A percentile compares a stretch with the other conserved stretches of the same genome.
phyloP scores from a whole-genome alignment of 1,140 invertebrate species.

The Scylla paramamosain region DNA sequence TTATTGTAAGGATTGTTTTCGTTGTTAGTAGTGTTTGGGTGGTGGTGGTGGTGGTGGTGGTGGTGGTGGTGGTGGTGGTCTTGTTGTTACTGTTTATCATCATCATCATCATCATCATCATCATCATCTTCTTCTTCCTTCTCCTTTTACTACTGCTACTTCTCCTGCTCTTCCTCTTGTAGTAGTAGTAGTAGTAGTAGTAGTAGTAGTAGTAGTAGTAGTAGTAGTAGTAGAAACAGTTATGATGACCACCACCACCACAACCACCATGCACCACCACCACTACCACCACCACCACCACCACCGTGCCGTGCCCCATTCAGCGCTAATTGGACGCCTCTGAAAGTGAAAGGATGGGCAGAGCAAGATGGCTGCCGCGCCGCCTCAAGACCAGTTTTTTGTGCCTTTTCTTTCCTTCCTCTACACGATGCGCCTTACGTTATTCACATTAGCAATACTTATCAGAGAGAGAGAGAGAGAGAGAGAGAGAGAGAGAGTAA shows the following conservation, averaged over 20 bases:
- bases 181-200: constrained; percentile 23
- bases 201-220: background rate
- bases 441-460: background rate
- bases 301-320: background rate
- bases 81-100: no score
- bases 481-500: no score
- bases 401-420: background rate
- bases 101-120: no score
- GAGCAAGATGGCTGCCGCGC: background rate
- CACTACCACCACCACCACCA: no score
- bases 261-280: no score
- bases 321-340: background rate
- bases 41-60: no score
- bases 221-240: background rate
- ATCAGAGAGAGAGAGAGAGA: background rate
- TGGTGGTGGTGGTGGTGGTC: background rate
- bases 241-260: no score
- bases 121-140: no score
- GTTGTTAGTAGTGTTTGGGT: no score
- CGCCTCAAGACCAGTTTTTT: background rate
- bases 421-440: background rate
- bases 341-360: background rate
- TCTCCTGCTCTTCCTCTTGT: background rate
- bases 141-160: no score
- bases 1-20: background rate